These are phyloP conservation scores for Lytechinus pictus DNA, from an alignment of 35 echinoderm and acorn worm genomes.

Conservation along the genomic window DNA sequence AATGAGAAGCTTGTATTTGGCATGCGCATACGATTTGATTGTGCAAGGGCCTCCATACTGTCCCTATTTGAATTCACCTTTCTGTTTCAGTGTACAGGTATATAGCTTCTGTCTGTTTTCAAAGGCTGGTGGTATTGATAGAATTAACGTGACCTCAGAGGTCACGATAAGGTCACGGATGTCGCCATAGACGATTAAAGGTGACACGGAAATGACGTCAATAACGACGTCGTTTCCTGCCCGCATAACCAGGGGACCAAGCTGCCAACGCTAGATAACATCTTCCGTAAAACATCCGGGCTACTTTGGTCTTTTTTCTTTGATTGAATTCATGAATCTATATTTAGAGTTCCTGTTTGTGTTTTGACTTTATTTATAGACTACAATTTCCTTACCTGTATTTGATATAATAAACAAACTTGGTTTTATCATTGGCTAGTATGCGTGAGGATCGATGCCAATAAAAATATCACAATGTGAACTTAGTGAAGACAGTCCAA, in stretches of 20 bases:
- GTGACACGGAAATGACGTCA: conserved; percentile 38
- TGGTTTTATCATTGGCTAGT: not conserved
- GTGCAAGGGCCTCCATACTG: too few relatives aligned
- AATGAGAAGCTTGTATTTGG: too few relatives aligned
- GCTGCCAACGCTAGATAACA: conserved; percentile 21
- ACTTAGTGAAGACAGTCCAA: too few relatives aligned
- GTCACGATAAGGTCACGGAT: not conserved
- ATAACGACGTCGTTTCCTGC: conserved; percentile 37
- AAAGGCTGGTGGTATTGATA: not conserved
- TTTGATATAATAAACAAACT: not conserved
- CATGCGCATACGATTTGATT: too few relatives aligned
- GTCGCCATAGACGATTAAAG: not conserved
- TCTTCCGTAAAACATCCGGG: not conserved
- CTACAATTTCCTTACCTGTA: not conserved
- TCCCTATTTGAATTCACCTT: too few relatives aligned
- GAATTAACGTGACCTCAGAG: not conserved
- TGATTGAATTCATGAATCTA: not conserved
- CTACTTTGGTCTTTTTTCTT: not conserved
- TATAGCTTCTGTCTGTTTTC: not conserved
- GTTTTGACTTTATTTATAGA: not conserved
- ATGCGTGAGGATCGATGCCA: too few relatives aligned
- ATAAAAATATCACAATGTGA: too few relatives aligned
- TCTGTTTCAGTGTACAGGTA: too few relatives aligned
- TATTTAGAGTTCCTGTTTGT: not conserved
- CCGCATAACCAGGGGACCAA: not conserved